A percentile compares a stretch with the other conserved stretches of the same genome.
Conservation (phyloP, 2,113 vertebrate genomes). For the rat (Rattus norvegicus) region DNA sequence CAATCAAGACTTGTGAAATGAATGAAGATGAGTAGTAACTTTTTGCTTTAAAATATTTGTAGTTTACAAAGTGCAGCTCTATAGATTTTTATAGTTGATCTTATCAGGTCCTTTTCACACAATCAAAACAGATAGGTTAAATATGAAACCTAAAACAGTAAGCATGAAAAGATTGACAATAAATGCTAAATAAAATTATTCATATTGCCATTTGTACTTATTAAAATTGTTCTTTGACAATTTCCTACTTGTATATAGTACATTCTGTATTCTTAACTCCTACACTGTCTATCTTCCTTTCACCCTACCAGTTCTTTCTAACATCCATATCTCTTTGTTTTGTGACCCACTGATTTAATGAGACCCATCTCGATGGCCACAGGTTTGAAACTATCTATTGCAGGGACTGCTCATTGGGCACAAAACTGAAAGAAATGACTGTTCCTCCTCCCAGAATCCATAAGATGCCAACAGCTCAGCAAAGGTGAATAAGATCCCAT, state of each 20-base stretch:
- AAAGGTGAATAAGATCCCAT: not conserved
- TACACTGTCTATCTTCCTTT: not conserved
- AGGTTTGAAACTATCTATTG: not conserved
- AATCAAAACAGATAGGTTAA: conserved; percentile 21
- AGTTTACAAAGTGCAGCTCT: conserved; percentile 1
- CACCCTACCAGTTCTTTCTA: not conserved
- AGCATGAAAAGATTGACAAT: conserved; percentile 20
- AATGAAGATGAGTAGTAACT: conserved; percentile 26
- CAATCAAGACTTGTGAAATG: not conserved
- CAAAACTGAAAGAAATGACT: not conserved
- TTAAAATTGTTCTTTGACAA: not conserved
- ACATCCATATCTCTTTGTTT: not conserved
- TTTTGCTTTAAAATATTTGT: conserved; percentile 23
- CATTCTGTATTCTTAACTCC: not conserved
- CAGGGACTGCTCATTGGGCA: not conserved
- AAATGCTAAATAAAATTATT: not conserved
- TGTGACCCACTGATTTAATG: not conserved
- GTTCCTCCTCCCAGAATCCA: not conserved
- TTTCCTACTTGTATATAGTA: not conserved
- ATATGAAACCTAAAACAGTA: not conserved
- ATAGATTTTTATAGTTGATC: conserved; percentile 6
- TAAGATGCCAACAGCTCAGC: not conserved
- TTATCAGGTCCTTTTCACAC: conserved; percentile 11
- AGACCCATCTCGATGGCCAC: not conserved
- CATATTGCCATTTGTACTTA: not conserved